phyloP scores from a whole-genome alignment of 1,140 invertebrate genomes.

The Aplysia californica region DNA sequence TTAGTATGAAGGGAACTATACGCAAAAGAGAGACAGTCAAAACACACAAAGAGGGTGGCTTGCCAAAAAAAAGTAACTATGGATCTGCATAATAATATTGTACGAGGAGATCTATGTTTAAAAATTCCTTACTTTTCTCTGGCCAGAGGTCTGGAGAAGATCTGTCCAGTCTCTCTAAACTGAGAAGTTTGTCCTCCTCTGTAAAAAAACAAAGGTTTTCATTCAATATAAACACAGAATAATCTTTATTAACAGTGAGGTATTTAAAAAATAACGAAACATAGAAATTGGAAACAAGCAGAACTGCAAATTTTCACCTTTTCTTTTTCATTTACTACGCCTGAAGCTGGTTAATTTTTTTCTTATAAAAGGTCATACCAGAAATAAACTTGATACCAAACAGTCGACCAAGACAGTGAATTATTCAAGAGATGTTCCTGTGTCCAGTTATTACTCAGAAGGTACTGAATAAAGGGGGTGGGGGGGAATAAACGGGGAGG shows the following conservation, averaged over 20 bases:
- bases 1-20: background rate
- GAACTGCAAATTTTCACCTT: background rate
- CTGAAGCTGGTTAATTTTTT: background rate
- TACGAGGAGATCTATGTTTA: too few species aligned
- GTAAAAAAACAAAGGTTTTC: background rate
- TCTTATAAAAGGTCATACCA: background rate
- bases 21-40: background rate
- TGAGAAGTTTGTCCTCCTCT: constrained; percentile 67
- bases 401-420: too few species aligned
- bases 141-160: constrained; percentile 94
- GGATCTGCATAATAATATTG: too few species aligned
- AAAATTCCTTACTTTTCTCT: constrained; percentile 85
- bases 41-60: too few species aligned
- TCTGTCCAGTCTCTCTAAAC: constrained; percentile 88
- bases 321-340: background rate
- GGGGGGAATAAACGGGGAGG: too few species aligned
- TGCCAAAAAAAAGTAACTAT: too few species aligned
- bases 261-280: background rate
- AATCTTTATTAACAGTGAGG: too few species aligned
- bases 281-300: background rate
- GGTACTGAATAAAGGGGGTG: too few species aligned
- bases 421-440: too few species aligned
- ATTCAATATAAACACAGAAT: too few species aligned
- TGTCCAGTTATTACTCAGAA: too few species aligned
- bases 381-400: too few species aligned